Evolutionary conservation across 1,140 invertebrate genomes (phyloP), one percentile per base, ranked within the genome.

Genomic region (Olivierus martensii): DNA sequence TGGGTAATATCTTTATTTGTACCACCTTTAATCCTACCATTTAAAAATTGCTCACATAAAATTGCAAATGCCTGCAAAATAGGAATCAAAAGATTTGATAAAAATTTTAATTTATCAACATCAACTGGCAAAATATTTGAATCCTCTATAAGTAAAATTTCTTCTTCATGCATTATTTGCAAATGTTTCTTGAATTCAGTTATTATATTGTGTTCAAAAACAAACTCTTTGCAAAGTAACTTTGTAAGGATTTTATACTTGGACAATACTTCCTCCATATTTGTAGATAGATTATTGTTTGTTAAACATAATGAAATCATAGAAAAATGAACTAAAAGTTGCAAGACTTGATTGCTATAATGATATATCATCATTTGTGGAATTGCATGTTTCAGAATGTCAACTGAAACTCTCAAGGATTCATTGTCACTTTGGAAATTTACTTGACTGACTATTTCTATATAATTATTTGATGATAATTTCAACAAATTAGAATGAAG

Each of bases 301-400:
- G 2, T 12, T 41, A 28, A 35, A 44, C 3, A 19, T 12, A 58
- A 35, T 35, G 46, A 45, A 17, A 59, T 37, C 46, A 61, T 56
- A 15, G 52, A 22, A 35, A 53, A 28, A 50, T 55, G 52, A 35
- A 53, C 46, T n/a, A 61, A 18, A 14, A 61, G 19, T 43, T 61
- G 59, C 37, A 61, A 18, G 9, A 37, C 51, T 56, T 61, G 59
- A 49, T 59, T 59, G n/a, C 52, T 51, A 51, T 61, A 61, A 51
- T 61, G 53, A 34, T 58, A 55, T 3, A 43, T 39, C 18, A 52
- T 49, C 43, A 61, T 39, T 15, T 52, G 43, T 18, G 50, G 47
- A 4, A 17, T 22, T n/a, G 17, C 47, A 15, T 44, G 9, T 42
- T 15, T 14, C 15, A 19, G 2, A 6, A 47, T 34, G 9, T 39